Conservation (phyloP, 1,140 invertebrate genomes). For the Riptortus pedestris region DNA sequence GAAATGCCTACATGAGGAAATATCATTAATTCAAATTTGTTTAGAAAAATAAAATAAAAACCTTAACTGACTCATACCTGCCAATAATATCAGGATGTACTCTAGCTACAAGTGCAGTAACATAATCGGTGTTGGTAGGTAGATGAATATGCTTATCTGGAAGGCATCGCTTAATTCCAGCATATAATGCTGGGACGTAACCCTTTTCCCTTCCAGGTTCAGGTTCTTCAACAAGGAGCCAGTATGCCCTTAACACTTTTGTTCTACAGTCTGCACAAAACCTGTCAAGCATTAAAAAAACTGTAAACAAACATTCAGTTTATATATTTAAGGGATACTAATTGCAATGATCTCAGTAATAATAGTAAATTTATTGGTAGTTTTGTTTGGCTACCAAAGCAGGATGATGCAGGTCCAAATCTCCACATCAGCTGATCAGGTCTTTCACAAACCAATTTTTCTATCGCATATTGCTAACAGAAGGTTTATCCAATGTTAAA, state of each 20-base stretch:
- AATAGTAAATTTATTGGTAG: too few species aligned
- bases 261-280: constrained; percentile 86
- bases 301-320: too few species aligned
- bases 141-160: constrained; percentile 78
- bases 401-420: too few species aligned
- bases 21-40: background rate
- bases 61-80: too few species aligned
- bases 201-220: constrained; percentile 77
- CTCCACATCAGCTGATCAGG: too few species aligned
- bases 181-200: constrained; percentile 73
- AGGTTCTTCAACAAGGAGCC: constrained; percentile 70
- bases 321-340: too few species aligned
- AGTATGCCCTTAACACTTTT: constrained; percentile 78
- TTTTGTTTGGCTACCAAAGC: too few species aligned
- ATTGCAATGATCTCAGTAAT: too few species aligned
- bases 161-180: constrained; percentile 73
- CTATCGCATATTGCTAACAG: too few species aligned
- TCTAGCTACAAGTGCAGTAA: constrained; percentile 70
- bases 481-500: too few species aligned
- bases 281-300: constrained; percentile 40
- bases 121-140: constrained; percentile 73
- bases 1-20: too few species aligned
- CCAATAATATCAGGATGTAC: constrained; percentile 78
- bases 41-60: background rate
- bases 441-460: too few species aligned